A percentile compares a stretch with the other conserved stretches of the same genome.
Evolutionary conservation across 2,888 invertebrate genomes (phyloP).

Genomic region (Podotricha telesiphe): DNA sequence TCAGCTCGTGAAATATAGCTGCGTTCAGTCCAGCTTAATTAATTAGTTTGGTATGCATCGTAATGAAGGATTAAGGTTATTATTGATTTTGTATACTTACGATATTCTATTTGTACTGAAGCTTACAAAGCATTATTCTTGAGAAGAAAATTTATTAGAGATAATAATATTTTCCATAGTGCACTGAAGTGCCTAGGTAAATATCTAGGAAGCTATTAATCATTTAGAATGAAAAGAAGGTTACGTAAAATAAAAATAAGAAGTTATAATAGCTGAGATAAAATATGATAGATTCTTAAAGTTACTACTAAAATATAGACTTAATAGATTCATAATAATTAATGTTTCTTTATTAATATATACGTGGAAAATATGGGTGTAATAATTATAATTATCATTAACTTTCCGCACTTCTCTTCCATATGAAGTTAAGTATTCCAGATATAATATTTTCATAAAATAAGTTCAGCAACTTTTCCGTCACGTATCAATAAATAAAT

Average conservation of each 20-base stretch:
- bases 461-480: too few relatives aligned
- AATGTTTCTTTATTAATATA: background rate
- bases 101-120: conserved; percentile 12
- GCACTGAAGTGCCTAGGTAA: conserved; percentile 24
- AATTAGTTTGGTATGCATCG: conserved; percentile 72
- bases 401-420: too few relatives aligned
- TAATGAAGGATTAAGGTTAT: conserved; percentile 69
- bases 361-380: too few relatives aligned
- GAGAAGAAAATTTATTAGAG: conserved; percentile 3
- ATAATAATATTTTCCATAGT: conserved; percentile 2
- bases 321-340: background rate
- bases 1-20: conserved; percentile 78
- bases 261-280: conserved; percentile 29
- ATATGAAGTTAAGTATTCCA: too few relatives aligned
- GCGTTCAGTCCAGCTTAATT: conserved; percentile 70
- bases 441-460: too few relatives aligned
- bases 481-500: too few relatives aligned
- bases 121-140: background rate
- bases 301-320: background rate
- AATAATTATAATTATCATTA: too few relatives aligned
- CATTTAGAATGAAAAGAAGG: conserved; percentile 39
- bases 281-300: conserved; percentile 27
- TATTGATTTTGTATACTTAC: conserved; percentile 52
- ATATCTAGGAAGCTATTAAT: conserved; percentile 39
- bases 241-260: conserved; percentile 34